A percentile compares a stretch with the other conserved stretches of the same genome.
These are phyloP conservation scores for Lymantria dispar DNA, from an alignment of 2,888 invertebrate genomes.

Conservation along the genomic window DNA sequence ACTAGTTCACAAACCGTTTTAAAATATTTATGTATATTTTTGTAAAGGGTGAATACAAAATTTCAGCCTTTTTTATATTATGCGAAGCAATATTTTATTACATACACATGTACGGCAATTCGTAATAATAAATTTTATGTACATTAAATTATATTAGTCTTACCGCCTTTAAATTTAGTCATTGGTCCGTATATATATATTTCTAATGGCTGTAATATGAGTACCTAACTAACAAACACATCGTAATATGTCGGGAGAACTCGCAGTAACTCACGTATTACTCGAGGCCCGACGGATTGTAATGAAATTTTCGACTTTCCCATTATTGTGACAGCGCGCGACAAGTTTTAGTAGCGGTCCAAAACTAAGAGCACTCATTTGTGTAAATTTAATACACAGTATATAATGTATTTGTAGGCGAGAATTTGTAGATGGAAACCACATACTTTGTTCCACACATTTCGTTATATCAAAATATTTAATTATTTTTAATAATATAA, in stretches of 20 bases:
- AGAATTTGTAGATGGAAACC: slow-evolving; percentile 14
- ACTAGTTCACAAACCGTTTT: too few relatives aligned
- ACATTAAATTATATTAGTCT: too few relatives aligned
- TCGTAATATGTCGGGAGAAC: slow-evolving; percentile 11
- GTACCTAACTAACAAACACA: slow-evolving; percentile 5
- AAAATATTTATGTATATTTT: too few relatives aligned
- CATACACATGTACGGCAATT: too few relatives aligned
- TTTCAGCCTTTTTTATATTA: too few relatives aligned
- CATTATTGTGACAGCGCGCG: slow-evolving; percentile 16
- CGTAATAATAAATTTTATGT: too few relatives aligned
- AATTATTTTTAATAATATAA: too few relatives aligned
- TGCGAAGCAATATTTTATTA: too few relatives aligned
- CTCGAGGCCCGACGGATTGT: slow-evolving; percentile 12
- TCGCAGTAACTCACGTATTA: slow-evolving; percentile 12
- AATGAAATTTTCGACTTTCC: slow-evolving; percentile 27
- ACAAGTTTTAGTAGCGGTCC: slow-evolving; percentile 14
- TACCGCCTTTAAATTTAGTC: too few relatives aligned
- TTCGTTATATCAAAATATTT: neutral
- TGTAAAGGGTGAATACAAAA: too few relatives aligned
- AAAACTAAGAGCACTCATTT: slow-evolving; percentile 16
- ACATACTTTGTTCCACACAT: neutral
- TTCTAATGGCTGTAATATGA: neutral
- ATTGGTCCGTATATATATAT: too few relatives aligned
- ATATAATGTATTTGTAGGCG: neutral
- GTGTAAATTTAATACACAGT: slow-evolving; percentile 4